Conservation (phyloP, 2,888 invertebrate species). For the Lasius platythorax region DNA sequence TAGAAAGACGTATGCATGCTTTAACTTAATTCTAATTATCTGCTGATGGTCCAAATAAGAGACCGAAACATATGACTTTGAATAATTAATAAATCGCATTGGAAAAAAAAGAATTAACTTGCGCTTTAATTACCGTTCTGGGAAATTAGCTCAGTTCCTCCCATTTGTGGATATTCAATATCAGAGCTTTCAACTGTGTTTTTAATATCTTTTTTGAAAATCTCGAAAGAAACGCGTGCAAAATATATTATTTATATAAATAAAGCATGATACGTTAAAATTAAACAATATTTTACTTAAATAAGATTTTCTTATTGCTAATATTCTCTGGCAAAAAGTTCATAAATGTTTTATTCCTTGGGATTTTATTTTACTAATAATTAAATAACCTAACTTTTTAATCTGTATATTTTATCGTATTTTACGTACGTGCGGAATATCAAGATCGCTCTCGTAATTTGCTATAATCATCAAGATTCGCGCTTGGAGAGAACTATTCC, state of each 20-base stretch:
- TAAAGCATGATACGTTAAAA: not conserved
- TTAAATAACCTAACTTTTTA: conserved; percentile 10
- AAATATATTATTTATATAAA: not conserved
- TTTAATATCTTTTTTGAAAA: not conserved
- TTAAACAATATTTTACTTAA: not conserved
- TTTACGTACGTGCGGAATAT: not conserved
- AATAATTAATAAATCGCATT: too few relatives aligned
- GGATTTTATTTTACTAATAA: not conserved
- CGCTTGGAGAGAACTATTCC: conserved; percentile 7
- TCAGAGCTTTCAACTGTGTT: too few relatives aligned
- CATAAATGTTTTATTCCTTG: not conserved
- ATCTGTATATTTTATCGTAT: not conserved
- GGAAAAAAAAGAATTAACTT: too few relatives aligned
- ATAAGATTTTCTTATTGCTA: not conserved
- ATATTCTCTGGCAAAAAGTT: not conserved
- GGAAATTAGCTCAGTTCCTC: too few relatives aligned
- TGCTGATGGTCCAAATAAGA: too few relatives aligned
- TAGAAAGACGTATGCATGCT: too few relatives aligned
- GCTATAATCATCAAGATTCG: conserved; percentile 29
- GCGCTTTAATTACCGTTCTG: too few relatives aligned
- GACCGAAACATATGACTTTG: too few relatives aligned
- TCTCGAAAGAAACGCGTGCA: not conserved
- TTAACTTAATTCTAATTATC: too few relatives aligned
- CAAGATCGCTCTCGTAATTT: conserved; percentile 28
- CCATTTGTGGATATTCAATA: too few relatives aligned